Percentiles rank a stretch among this genome's conserved stretches.
Evolutionary conservation across 30 jellyfish, hydroid and myxozoan genomes (phyloP).

Genomic region (Cassiopea xamachana): DNA sequence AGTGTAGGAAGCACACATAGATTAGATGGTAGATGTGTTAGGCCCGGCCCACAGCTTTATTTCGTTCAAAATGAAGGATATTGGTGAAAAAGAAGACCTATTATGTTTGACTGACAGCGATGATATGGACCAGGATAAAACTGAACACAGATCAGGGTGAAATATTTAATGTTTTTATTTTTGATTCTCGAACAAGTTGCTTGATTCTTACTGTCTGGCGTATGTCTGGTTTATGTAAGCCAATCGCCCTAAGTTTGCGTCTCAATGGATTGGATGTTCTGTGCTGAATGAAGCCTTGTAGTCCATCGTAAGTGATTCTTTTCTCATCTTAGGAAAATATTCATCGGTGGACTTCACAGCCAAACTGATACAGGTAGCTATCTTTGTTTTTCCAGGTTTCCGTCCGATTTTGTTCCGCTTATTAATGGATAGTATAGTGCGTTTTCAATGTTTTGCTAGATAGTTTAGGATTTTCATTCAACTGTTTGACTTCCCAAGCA

Average conservation of each 20-base stretch:
- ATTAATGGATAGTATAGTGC: neutral
- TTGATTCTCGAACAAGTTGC: neutral
- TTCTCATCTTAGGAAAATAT: slow-evolving; percentile 85
- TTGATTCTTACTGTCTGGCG: slow-evolving; percentile 37
- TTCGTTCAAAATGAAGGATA: slow-evolving; percentile 65
- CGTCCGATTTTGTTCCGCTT: slow-evolving; percentile 60
- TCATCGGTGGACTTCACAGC: slow-evolving; percentile 95
- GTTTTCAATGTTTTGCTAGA: too few relatives aligned
- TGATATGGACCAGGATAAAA: slow-evolving; percentile 66
- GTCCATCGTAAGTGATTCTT: neutral
- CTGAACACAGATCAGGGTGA: slow-evolving; percentile 73
- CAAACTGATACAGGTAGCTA: slow-evolving; percentile 89
- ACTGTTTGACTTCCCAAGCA: neutral
- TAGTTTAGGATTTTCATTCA: neutral
- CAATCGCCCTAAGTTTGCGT: neutral
- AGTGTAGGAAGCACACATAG: slow-evolving; percentile 80
- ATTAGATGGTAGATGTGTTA: slow-evolving; percentile 57
- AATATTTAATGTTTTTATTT: slow-evolving; percentile 5
- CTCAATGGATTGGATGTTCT: neutral
- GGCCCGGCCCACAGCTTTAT: slow-evolving; percentile 69
- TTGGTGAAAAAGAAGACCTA: slow-evolving; percentile 62
- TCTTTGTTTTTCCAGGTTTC: neutral
- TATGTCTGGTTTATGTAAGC: slow-evolving; percentile 8
- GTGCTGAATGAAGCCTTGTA: neutral
- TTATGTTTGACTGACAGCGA: slow-evolving; percentile 72